Evolutionary conservation across 2,113 vertebrate genomes (phyloP), one percentile per base, ranked within the genome.

Genomic region (Nycticryphes semicollaris): DNA sequence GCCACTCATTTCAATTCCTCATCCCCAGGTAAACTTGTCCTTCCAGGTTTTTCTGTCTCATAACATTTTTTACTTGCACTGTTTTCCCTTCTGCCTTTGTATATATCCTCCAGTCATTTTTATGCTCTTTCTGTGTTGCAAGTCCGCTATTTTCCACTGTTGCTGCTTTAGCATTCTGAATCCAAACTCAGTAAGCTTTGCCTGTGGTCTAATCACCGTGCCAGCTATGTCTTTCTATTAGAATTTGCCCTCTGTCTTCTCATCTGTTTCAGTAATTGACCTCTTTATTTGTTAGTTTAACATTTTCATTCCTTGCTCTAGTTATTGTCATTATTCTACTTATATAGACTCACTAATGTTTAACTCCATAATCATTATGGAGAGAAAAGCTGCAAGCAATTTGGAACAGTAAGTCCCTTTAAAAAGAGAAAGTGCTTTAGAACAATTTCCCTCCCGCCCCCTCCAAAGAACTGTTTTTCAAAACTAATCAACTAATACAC

Each of bases 281-380:
- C 77, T 83, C 87, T 97, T 97, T 86, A 80, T 96, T 95, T 95
- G 89, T 94, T 97, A 87, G 82, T 78, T 97, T 92, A 91, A 96
- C 60, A 86, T 82, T 93, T 96, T 96, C 76, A 79, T 94, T 95
- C 84, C 80, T 95, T 96, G 77, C 83, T 94, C 30, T 87, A 69
- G 56, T 89, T 90, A 77, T 95, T 91, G 91, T 63, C 85, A 81
- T 95, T 96, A 92, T 92, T 97, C 47, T 89, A 82, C 84, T 97
- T 94, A 95, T 84, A 90, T 30, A 91, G 69, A 41, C 84, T 66
- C 70, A n/a, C 62, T 96, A 92, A 84, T 89, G 92, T 95, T 97
- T 91, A 94, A 64, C 78, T 89, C 54, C 69, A 64, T 92, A 86
- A 93, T 92, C 89, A 68, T 94, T 98, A 70, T 39, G 19, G 77